Evolutionary conservation across 2,113 vertebrate species (phyloP).

Genomic region (Edolisoma coerulescens): DNA sequence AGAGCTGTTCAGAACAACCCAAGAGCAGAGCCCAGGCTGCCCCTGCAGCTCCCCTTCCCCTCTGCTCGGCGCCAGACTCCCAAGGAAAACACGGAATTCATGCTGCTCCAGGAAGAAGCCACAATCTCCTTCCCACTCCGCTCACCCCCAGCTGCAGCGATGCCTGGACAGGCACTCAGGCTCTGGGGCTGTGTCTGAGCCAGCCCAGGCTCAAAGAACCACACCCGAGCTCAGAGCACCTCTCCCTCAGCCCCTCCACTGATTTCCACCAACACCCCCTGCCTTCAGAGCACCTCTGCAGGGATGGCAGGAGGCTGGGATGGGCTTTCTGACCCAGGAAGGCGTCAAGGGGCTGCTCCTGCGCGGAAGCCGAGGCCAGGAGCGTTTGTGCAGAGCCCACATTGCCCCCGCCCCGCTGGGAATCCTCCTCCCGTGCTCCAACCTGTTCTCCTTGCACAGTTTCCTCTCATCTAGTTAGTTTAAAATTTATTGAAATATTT

Average conservation of each 20-base stretch:
- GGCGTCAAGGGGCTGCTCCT: background rate
- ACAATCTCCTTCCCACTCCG: background rate
- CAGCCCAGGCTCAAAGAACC: background rate
- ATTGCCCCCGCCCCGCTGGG: background rate
- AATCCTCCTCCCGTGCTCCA: background rate
- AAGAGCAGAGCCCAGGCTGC: background rate
- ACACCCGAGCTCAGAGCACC: background rate
- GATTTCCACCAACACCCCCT: background rate
- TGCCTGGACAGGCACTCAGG: background rate
- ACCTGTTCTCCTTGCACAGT: background rate
- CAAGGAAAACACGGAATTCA: background rate
- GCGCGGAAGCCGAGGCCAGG: background rate
- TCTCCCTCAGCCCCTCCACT: background rate
- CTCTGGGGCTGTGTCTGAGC: background rate
- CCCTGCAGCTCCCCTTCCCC: background rate
- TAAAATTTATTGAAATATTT: conserved; percentile 64
- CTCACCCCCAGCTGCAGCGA: background rate
- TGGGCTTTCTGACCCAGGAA: background rate
- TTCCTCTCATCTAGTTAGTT: conserved; percentile 52
- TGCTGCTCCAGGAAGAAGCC: background rate
- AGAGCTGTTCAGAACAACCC: background rate
- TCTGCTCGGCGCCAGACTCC: background rate
- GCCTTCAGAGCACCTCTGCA: background rate
- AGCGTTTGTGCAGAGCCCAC: background rate
- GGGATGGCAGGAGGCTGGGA: background rate